Conservation (phyloP, 1,140 invertebrate species). For the Drosophila ananassae region DNA sequence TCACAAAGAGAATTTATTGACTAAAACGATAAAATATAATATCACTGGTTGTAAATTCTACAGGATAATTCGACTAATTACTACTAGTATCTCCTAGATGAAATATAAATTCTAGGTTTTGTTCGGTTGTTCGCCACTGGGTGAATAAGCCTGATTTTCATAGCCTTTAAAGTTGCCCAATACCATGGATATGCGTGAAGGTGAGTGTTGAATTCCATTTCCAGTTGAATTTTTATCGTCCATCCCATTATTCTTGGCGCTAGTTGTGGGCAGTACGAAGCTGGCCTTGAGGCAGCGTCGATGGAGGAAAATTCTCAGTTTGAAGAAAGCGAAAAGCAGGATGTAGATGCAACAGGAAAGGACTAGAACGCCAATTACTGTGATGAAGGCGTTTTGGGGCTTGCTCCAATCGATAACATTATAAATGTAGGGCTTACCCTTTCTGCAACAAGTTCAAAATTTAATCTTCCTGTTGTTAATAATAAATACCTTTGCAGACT, state of each 20-base stretch:
- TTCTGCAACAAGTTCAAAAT: constrained; percentile 75
- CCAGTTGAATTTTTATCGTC: constrained; percentile 32
- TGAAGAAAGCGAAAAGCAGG: constrained; percentile 74
- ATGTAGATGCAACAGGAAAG: constrained; percentile 84
- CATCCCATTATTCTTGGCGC: constrained; percentile 27
- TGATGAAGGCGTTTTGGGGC: constrained; percentile 84
- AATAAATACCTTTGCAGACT: constrained; percentile 16
- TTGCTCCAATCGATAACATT: constrained; percentile 88
- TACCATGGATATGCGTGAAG: constrained; percentile 80
- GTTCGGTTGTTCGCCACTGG: constrained; percentile 42
- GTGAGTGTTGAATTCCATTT: constrained; percentile 74
- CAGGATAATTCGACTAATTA: constrained; percentile 51
- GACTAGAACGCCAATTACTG: constrained; percentile 85
- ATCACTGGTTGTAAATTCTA: constrained; percentile 65
- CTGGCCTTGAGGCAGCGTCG: constrained; percentile 52
- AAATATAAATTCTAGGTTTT: constrained; percentile 31
- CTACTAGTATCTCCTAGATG: not conserved
- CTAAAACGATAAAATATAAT: constrained; percentile 63
- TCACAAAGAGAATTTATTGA: constrained; percentile 42
- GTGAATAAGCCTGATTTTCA: constrained; percentile 66
- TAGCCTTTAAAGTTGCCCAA: constrained; percentile 73
- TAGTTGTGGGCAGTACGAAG: constrained; percentile 61
- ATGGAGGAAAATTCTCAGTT: constrained; percentile 62
- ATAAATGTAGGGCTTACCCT: constrained; percentile 88
- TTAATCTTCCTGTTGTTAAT: not conserved